Evolutionary conservation across 2,888 invertebrate species (phyloP), one percentile per base, ranked within the genome.

Genomic region (Eudasyphora cyanicolor): DNA sequence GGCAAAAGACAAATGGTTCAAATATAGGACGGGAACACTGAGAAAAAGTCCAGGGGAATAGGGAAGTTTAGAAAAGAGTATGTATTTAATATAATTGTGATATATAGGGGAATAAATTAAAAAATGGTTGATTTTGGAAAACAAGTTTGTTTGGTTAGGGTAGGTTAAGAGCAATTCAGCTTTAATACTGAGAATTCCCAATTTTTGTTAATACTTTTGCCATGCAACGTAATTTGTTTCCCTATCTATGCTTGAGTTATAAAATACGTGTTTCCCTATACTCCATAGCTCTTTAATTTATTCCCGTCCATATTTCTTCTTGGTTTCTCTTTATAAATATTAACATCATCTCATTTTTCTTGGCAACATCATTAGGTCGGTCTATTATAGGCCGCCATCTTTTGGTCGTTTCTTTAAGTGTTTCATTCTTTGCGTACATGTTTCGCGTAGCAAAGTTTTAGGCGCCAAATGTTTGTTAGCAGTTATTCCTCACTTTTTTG

Each of bases 381-480:
- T n/a, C 14, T n/a, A 45, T 45, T 45, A 45, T n/a, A n/a, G n/a
- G 45, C 45, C n/a, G 45, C n/a, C 45, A 45, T n/a, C 45, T n/a
- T 45, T 14, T 3, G 14, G 45, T n/a, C 4, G 19, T 67, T 67
- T 64, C 21, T 64, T 38, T 10, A 10, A 38, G 64, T 64, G 64
- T 64, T 54, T 54, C 21, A 21, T 21, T 12, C 42, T 38, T 35
- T 64, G 4, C 17, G 51, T 21, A 32, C 64, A 64, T 35, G 38
- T 64, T 67, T 24, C 67, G 21, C 35, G 21, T 42, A 6, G 24
- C 21, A 10, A 67, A 67, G 8, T 19, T 67, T 67, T 42, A 24
- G 6, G 12, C 67, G 14, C 67, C 67, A 67, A 67, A 67, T 67
- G 67, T 67, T n/a, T 67, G 19, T 29, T 29, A 14, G 32, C 67